phyloP scores from a whole-genome alignment of 1,140 invertebrate species.

The Ceratosolen fusciceps region DNA sequence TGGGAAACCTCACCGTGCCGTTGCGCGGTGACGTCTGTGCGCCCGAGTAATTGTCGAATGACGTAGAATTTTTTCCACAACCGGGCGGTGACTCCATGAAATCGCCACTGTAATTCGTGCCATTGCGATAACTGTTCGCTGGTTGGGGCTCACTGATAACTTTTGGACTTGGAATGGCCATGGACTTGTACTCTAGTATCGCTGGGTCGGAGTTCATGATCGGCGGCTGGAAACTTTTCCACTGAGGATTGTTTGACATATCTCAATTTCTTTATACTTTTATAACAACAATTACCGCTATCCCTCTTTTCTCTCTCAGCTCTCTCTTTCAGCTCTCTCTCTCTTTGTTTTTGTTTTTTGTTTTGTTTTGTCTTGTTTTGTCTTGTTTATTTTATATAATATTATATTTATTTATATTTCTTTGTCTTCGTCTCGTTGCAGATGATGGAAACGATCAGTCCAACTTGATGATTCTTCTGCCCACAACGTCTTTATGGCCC shows the following conservation, averaged over 20 bases:
- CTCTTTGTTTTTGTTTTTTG: no score
- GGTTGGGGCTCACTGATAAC: constrained; percentile 62
- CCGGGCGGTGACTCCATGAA: constrained; percentile 67
- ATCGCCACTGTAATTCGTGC: constrained; percentile 68
- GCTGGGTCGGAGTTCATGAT: constrained; percentile 80
- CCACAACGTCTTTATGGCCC: constrained; percentile 36
- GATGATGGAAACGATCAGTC: constrained; percentile 49
- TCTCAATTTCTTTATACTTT: constrained; percentile 63
- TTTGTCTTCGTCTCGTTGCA: constrained; percentile 51
- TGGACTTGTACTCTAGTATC: constrained; percentile 81
- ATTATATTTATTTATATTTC: constrained; percentile 52
- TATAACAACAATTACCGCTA: constrained; percentile 52
- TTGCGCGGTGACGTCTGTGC: constrained; percentile 67
- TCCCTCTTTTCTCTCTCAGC: no score
- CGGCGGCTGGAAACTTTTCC: constrained; percentile 92
- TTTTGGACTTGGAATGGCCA: constrained; percentile 72
- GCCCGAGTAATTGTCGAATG: constrained; percentile 58
- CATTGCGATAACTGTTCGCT: constrained; percentile 67
- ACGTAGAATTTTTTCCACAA: constrained; percentile 64
- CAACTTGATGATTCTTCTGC: constrained; percentile 35
- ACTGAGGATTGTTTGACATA: constrained; percentile 92
- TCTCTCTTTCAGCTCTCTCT: no score
- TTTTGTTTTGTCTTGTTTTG: no score
- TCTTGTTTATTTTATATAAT: constrained; percentile 57
- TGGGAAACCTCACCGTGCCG: constrained; percentile 71